Evolutionary conservation across 1,140 invertebrate genomes (phyloP), one percentile per base, ranked within the genome.

Genomic region (Glossosoma conforme): DNA sequence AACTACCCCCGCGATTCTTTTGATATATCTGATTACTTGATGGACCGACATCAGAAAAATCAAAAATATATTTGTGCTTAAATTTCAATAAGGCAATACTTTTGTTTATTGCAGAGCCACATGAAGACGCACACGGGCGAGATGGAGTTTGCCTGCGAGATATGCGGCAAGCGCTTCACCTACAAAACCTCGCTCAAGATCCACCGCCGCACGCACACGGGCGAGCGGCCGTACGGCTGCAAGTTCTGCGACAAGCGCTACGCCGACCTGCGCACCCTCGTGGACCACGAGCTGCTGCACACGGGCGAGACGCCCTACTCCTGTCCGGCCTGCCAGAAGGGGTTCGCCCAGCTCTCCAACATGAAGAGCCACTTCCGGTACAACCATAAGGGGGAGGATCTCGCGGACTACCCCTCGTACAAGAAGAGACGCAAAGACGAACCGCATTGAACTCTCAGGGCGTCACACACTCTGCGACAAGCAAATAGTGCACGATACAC

Each of bases 281-380:
- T 65, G 25, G 64, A 67, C 43, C 70, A 73, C 52, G 59, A 66
- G 51, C 53, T 61, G 24, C 64, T 63, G 14, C 70, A 73, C 52
- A 77, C 74, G 5, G 75, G 74, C n/a, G 73, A 76, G 48, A 78
- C 70, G 63, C 80, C 68, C 58, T 80, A 64, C 62, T 73, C 58
- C 36, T 77, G 75, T 52, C 65, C 69, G 33, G 58, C 68, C 14
- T 79, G 77, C 60, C 65, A 63, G 9, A 77, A 77, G 59, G 65
- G 63, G 21, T 76, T 77, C 17, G 61, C 61, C 1, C 63, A 65
- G 22, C 63, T 62, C 30, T 60, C 58, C n/a, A 66, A 58, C 14
- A 58, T 58, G 56, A 58, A 58, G 37, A 58, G 56, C 30, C 56
- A 58, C 38, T 54, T 58, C 38, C 40, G 32, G 38, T 50, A 58